phyloP scores from a whole-genome alignment of 2,888 invertebrate species.

The Xanthorhoe spadicearia region DNA sequence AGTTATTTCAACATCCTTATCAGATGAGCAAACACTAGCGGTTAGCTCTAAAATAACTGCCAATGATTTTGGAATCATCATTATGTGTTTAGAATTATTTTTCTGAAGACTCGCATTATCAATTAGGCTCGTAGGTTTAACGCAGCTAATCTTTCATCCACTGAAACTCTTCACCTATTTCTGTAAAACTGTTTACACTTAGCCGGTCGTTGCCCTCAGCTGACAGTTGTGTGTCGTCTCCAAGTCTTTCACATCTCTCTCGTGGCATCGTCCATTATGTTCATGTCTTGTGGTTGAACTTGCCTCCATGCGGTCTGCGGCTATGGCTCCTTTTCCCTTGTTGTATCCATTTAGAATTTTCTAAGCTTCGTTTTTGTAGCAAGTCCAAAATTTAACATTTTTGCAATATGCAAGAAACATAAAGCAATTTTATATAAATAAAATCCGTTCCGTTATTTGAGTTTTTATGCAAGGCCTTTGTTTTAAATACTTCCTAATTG shows the following conservation, averaged over 20 bases:
- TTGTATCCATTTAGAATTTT: slow-evolving; percentile 11
- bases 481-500: not conserved
- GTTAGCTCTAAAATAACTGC: slow-evolving; percentile 3
- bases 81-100: not conserved
- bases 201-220: slow-evolving; percentile 51
- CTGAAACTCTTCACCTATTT: slow-evolving; percentile 41
- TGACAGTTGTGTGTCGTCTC: slow-evolving; percentile 37
- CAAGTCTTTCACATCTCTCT: slow-evolving; percentile 43
- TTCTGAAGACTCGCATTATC: not conserved
- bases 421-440: not conserved
- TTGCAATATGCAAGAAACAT: not conserved
- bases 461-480: not conserved
- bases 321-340: slow-evolving; percentile 31
- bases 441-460: not conserved
- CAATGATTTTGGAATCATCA: not conserved
- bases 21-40: slow-evolving; percentile 18
- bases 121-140: slow-evolving; percentile 12
- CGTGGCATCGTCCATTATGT: slow-evolving; percentile 25
- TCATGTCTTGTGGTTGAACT: slow-evolving; percentile 49
- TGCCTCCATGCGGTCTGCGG: slow-evolving; percentile 50
- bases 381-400: not conserved
- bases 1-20: slow-evolving; percentile 23
- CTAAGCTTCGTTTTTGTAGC: not conserved
- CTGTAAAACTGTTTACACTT: slow-evolving; percentile 52
- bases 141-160: slow-evolving; percentile 22